Conservation (phyloP, 1,140 invertebrate species). For the Colletes gigas region DNA sequence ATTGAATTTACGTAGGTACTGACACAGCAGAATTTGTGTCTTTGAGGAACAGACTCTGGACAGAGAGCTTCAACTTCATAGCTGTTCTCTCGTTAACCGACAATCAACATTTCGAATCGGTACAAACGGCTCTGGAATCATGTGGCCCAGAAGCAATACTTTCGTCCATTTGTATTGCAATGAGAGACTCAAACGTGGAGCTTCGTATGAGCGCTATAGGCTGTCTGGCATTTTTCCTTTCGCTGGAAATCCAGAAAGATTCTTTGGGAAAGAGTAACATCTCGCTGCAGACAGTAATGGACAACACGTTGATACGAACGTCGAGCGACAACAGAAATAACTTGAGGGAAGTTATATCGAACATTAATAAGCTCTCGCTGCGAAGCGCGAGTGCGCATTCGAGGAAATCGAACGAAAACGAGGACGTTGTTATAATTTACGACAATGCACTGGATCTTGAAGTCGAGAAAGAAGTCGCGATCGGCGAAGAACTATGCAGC, state of each 20-base stretch:
- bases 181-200: slow-evolving; percentile 65
- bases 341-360: slow-evolving; percentile 57
- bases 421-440: slow-evolving; percentile 12
- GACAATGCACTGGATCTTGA: slow-evolving; percentile 13
- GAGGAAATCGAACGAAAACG: slow-evolving; percentile 36
- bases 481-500: slow-evolving; percentile 79
- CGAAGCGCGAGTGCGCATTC: slow-evolving; percentile 44
- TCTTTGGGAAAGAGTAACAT: slow-evolving; percentile 53
- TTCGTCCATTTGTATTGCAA: slow-evolving; percentile 74
- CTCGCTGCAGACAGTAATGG: slow-evolving; percentile 60
- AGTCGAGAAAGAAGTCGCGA: slow-evolving; percentile 25
- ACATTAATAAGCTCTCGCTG: slow-evolving; percentile 66
- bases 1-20: slow-evolving; percentile 67
- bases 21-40: slow-evolving; percentile 70
- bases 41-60: slow-evolving; percentile 78
- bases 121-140: slow-evolving; percentile 72
- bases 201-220: slow-evolving; percentile 70
- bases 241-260: slow-evolving; percentile 73
- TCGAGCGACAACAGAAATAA: slow-evolving; percentile 24
- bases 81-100: slow-evolving; percentile 73
- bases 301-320: slow-evolving; percentile 42
- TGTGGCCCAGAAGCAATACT: slow-evolving; percentile 72
- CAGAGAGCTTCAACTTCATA: slow-evolving; percentile 79
- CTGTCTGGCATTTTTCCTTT: slow-evolving; percentile 71
- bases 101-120: slow-evolving; percentile 71